Evolutionary conservation across 2,797 vertebrate species (phyloP), one percentile per base, ranked within the genome.

Genomic region (Ambastaia sidthimunki): DNA sequence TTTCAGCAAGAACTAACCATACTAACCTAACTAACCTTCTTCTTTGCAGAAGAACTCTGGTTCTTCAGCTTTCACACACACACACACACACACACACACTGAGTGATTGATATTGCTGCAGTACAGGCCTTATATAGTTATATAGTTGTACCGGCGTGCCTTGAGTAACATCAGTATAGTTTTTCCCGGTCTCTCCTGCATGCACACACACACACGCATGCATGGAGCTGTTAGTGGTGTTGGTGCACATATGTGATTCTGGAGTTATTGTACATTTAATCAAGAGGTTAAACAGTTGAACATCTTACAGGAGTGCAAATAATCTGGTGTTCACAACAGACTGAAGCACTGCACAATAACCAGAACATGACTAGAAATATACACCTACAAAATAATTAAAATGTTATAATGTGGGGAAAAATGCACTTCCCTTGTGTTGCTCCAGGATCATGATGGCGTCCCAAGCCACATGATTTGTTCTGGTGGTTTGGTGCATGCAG

Each of bases 111-210:
- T 68, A 44, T 48, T 34, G 16, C 2, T 82, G 90, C 86, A 87
- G 89, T 91, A 90, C 89, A 91, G 87, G 87, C 25, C 62, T 70
- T 76, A 90, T 85, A 52, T n/a, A n/a, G n/a, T n/a, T n/a, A n/a
- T n/a, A 13, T 63, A 34, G 74, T 68, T 84, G 74, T 81, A 57
- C 65, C 67, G 63, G 19, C 44, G 44, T 48, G 47, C 60, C 74
- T 68, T 54, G 23, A 84, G 63, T 71, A 44, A 75, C 66, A 19
- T 71, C n/a, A 34, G 54, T 50, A 50, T 54, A 68, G 41, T 81
- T 59, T 71, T 67, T 13, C 7, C 69, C 18, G 60, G 50, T 79
- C 28, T 82, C 19, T 31, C 7, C 12, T 59, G 50, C 25, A 66
- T 41, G 34, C 34, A 37, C 34, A n/a, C 23, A 62, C 10, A 65